Percentiles rank a stretch among this genome's conserved stretches.
Evolutionary conservation across 2,888 invertebrate genomes (phyloP).

Genomic region (Microctonus hyperodae): DNA sequence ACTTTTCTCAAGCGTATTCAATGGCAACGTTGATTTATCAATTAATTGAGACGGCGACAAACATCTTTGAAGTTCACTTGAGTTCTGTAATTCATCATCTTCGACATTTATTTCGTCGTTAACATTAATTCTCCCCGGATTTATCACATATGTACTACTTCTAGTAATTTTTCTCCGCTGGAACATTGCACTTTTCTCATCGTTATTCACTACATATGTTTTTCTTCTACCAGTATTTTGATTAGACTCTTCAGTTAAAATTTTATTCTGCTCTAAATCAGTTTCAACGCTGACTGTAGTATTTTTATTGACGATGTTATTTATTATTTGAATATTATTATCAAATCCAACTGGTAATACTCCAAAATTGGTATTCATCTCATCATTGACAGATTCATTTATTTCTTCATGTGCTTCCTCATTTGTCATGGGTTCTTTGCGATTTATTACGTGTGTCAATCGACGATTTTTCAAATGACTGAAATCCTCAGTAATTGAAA

Average conservation of each 20-base stretch:
- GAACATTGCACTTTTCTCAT: background rate
- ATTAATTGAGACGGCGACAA: background rate
- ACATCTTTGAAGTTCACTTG: background rate
- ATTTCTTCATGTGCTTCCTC: background rate
- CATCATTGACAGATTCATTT: background rate
- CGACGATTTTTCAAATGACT: background rate
- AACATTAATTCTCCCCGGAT: background rate
- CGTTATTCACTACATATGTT: background rate
- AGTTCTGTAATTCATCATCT: too few species aligned
- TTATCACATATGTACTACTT: background rate
- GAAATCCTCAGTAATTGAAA: constrained; percentile 15
- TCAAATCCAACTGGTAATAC: background rate
- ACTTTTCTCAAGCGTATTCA: background rate
- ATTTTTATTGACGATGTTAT: background rate
- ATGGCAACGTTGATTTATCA: background rate
- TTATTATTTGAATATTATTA: background rate
- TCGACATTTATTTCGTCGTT: background rate
- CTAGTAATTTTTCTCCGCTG: background rate
- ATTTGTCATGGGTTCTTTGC: background rate
- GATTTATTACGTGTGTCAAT: background rate
- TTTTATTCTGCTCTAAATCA: background rate
- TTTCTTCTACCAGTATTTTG: background rate
- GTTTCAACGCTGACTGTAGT: background rate
- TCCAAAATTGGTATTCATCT: background rate
- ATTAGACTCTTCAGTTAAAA: background rate